Conservation (phyloP, 2,113 vertebrate species). For the Ailurus styani region DNA sequence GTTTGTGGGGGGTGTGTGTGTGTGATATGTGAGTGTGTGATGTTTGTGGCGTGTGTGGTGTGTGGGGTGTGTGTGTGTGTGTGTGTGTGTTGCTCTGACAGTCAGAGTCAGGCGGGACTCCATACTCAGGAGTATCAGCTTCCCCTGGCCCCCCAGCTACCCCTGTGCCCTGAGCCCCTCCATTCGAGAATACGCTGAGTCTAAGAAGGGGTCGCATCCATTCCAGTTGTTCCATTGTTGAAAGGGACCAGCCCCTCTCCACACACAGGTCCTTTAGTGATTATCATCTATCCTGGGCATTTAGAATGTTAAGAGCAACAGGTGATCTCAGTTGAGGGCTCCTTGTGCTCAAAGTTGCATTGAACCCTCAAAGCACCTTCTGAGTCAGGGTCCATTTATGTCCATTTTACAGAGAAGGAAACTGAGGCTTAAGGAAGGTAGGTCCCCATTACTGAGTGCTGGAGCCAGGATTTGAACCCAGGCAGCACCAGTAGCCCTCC, state of each 20-base stretch:
- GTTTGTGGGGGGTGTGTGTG: too few relatives aligned
- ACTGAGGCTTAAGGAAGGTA: not conserved
- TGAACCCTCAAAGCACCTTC: not conserved
- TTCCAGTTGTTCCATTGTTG: not conserved
- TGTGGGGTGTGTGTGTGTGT: not conserved
- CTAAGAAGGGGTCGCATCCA: not conserved
- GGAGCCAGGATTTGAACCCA: not conserved
- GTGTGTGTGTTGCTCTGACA: not conserved
- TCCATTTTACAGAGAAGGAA: not conserved
- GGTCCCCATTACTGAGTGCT: not conserved
- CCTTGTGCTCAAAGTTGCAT: rapidly evolving
- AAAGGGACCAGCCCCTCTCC: not conserved
- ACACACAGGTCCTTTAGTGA: not conserved
- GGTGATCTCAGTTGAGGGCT: not conserved
- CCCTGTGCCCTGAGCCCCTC: not conserved
- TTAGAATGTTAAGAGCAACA: not conserved
- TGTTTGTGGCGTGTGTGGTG: not conserved
- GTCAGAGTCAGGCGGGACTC: not conserved
- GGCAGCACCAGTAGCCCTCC: rapidly evolving
- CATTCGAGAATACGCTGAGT: too few relatives aligned
- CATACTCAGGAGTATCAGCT: rapidly evolving
- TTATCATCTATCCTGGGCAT: rapidly evolving
- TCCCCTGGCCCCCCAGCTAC: not conserved
- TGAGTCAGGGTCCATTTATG: not conserved
- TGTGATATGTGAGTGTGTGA: not conserved